phyloP scores from a whole-genome alignment of 2,113 vertebrate species.

The Sialia sialis region DNA sequence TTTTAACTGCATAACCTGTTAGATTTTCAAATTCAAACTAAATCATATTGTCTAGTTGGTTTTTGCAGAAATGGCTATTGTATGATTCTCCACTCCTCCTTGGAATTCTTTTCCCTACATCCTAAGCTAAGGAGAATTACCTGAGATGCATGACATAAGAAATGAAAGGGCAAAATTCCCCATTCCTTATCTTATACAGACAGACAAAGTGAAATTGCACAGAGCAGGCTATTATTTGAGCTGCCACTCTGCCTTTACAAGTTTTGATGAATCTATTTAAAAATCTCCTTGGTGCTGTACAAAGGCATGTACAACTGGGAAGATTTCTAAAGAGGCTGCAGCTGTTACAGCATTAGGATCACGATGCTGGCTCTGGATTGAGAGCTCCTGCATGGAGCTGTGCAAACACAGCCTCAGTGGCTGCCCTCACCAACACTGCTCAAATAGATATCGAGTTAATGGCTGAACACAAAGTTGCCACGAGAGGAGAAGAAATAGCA shows the following conservation, averaged over 20 bases:
- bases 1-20: background rate
- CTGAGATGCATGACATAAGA: background rate
- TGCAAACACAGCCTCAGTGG: background rate
- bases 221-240: constrained; percentile 55
- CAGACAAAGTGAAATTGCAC: constrained; percentile 35
- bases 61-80: background rate
- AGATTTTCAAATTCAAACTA: background rate
- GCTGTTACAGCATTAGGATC: background rate
- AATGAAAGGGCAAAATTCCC: background rate
- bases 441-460: background rate
- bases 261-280: constrained; percentile 59
- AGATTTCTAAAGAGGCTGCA: constrained; percentile 4
- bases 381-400: background rate
- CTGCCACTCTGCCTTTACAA: constrained; percentile 40
- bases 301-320: background rate
- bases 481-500: background rate
- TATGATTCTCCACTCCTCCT: background rate
- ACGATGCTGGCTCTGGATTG: background rate
- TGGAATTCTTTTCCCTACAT: background rate
- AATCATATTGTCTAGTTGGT: background rate
- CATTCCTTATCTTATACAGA: background rate
- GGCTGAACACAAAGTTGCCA: background rate
- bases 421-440: background rate
- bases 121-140: background rate
- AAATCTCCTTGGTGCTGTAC: background rate